Base-by-base conservation (phyloP, 2,888 invertebrate genomes). In the Phortica magna region DNA sequence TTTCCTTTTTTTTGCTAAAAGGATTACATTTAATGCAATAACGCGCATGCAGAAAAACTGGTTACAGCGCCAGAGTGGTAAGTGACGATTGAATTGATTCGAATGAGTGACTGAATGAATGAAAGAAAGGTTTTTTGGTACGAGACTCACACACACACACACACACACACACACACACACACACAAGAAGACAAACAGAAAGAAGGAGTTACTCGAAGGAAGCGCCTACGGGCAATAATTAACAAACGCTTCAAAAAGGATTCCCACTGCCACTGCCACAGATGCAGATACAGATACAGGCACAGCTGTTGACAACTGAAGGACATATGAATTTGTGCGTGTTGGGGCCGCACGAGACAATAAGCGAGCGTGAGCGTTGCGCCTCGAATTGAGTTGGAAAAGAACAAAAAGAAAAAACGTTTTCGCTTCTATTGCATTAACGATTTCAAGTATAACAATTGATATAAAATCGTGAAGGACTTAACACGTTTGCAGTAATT, bases 151-250 rank as follows among this genome's bases (percentile, higher is more conserved):
- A 57, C 17, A 85, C 59, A 57, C 59, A 68, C 22, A 70, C 61
- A 83, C 77, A 4, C 31, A 31, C 83, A 65, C 67, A 42, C 43
- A 57, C 17, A 85, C 59, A 57, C 59, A 68, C 22, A 70, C 61
- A 83, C 77, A 4, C 31, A 31, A 31, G 31, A 31, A 31, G 31
- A 31, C 31, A 31, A 82, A 42, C 67, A 17, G 17, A 83, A 83
- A 83, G 83, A 82, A 84, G 89, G 90, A 88, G 90, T 85, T 83
- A 80, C 91, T 77, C 43, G 78, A 78, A 88, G 91, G 91, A 90
- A 90, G 90, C 90, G 90, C 89, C 91, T 90, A 82, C 83, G 83
- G 83, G 71, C 76, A 73, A 41, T 43, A 41, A 71, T 73, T 53
- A 67, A 76, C 43, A 76, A 73, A 77, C 74, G 71, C 59, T 19